phyloP scores from a whole-genome alignment of 2,797 vertebrate genomes.

The Nyctibius grandis region DNA sequence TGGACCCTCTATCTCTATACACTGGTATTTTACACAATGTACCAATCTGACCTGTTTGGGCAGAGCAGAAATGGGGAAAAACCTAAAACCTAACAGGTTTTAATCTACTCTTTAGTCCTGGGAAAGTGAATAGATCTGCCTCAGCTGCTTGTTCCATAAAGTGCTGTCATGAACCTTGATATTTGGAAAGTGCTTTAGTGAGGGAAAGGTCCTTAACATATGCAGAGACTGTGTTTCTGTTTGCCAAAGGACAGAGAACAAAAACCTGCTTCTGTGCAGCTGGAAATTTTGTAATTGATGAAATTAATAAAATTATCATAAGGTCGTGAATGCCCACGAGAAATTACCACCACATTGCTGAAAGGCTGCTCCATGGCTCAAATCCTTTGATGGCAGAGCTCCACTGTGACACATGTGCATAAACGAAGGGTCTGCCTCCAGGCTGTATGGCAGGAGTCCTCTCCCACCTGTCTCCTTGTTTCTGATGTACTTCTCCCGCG shows the following conservation, averaged over 20 bases:
- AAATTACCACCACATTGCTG: not conserved
- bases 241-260: not conserved
- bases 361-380: not conserved
- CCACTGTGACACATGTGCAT: not conserved
- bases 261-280: not conserved
- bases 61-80: not conserved
- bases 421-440: not conserved
- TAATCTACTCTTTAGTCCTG: not conserved
- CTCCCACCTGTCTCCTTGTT: not conserved
- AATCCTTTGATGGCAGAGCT: not conserved
- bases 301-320: not conserved
- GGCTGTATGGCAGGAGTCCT: not conserved
- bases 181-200: not conserved
- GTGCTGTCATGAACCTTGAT: not conserved
- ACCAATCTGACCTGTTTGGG: not conserved
- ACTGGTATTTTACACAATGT: not conserved
- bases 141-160: not conserved
- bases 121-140: not conserved
- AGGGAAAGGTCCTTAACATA: not conserved
- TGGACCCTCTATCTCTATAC: not conserved
- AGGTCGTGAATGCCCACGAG: not conserved
- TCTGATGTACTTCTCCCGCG: accelerated
- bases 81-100: not conserved
- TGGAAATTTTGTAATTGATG: not conserved
- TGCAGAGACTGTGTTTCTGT: not conserved